These are phyloP conservation scores for Cavia aperea DNA, from an alignment of 2,113 vertebrate species.

Conservation along the genomic window DNA sequence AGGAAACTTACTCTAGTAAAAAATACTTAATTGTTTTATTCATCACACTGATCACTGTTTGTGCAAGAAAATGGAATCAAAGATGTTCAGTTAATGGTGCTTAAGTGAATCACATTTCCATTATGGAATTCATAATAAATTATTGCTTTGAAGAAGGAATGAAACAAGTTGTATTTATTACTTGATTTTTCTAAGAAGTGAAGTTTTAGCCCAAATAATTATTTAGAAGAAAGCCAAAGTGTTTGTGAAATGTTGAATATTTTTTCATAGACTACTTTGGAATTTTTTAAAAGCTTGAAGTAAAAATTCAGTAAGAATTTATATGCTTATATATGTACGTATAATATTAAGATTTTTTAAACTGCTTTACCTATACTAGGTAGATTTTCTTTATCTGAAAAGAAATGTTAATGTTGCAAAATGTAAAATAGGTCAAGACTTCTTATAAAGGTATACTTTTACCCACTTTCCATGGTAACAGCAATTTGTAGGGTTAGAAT, in stretches of 20 bases:
- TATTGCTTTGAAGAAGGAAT: constrained; percentile 1
- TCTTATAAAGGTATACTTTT: neutral
- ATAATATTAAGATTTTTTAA: constrained; percentile 2
- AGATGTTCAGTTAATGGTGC: neutral
- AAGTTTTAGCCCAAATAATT: constrained; percentile 4
- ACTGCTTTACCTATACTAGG: neutral
- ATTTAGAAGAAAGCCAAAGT: neutral
- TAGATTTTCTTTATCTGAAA: constrained; percentile 22
- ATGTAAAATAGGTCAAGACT: constrained; percentile 1
- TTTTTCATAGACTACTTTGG: constrained; percentile 13
- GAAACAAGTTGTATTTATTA: neutral
- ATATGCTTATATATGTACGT: neutral
- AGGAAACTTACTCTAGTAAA: neutral
- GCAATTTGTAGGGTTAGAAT: neutral
- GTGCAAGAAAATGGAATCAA: constrained; percentile 34
- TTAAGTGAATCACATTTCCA: constrained; percentile 12
- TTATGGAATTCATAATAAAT: neutral
- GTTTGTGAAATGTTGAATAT: neutral
- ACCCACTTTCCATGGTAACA: neutral
- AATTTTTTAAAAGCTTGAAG: constrained; percentile 19
- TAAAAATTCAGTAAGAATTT: neutral
- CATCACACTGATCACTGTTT: constrained; percentile 1
- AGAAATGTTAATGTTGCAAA: neutral
- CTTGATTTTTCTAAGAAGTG: constrained; percentile 27
- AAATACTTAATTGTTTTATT: neutral